Evolutionary conservation across 1,140 invertebrate genomes (phyloP), one percentile per base, ranked within the genome.

Genomic region (Cotesia typhae): DNA sequence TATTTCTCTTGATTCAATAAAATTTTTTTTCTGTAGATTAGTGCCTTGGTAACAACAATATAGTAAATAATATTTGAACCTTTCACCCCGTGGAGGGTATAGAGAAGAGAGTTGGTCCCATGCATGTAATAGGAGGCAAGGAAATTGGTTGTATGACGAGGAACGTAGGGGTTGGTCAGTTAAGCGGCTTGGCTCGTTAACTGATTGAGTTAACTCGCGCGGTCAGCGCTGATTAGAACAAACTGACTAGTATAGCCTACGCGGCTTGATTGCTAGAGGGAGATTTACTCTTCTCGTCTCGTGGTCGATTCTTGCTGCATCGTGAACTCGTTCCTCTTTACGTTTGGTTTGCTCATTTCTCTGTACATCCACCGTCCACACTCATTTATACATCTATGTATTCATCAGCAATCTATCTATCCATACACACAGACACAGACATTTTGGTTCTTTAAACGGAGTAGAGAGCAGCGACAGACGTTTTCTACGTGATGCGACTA

Each of bases 191-290:
- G 70, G 81, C 79, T 87, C 85, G 84, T 87, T 87, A 87, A 83
- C 77, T 85, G 83, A 86, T 86, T 80, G 80, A 85, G 83, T 86
- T 86, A 85, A 78, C 77, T 75, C 71, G 70, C 78, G 79, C 77
- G 85, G 82, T 85, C 83, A 84, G 80, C 82, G 74, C 83, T 87
- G 85, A 87, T 87, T 86, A 86, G 84, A 86, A 85, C 85, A 85
- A 86, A 85, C 85, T 82, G 79, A 81, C 75, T 78, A 28, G 28
- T 28, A 28, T 28, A 66, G 82, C 81, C 82, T 85, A 85, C 84
- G 82, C 80, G 76, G 81, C 81, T 82, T 83, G 85, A 84, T 85
- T 86, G 81, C 83, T 75, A 80, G 81, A 84, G 80, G 81, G 67
- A 72, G 64, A 73, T 73, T 41, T 67, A 35, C 61, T 64, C 65